A percentile compares a stretch with the other conserved stretches of the same genome.
These are phyloP conservation scores for Corvus hawaiiensis DNA, from an alignment of 2,113 vertebrate species.

Conservation along the genomic window DNA sequence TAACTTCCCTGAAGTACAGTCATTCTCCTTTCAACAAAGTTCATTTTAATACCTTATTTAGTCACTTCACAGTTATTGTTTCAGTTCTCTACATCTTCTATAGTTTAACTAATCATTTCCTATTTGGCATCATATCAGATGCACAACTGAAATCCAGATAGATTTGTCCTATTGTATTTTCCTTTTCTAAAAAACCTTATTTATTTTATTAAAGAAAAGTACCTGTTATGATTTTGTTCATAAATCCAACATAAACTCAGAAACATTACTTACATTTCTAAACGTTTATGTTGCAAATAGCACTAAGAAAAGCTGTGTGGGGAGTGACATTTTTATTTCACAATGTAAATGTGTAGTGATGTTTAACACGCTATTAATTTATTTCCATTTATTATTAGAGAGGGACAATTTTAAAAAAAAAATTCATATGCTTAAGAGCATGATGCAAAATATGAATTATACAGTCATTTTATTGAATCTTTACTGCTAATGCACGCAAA, in stretches of 20 bases:
- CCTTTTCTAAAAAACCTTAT: not conserved
- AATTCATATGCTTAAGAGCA: constrained; percentile 44
- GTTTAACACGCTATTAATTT: constrained; percentile 23
- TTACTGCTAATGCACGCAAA: constrained; percentile 71
- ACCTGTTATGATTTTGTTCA: not conserved
- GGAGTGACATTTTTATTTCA: not conserved
- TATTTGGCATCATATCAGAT: not conserved
- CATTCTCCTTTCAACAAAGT: not conserved
- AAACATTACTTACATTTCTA: not conserved
- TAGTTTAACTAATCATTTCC: constrained; percentile 8
- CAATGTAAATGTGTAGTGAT: not conserved
- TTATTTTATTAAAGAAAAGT: not conserved
- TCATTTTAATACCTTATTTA: constrained; percentile 35
- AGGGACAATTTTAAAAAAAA: not conserved
- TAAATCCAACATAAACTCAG: not conserved
- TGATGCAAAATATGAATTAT: constrained; percentile 70
- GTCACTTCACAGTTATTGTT: not conserved
- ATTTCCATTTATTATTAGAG: constrained; percentile 44
- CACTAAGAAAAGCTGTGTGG: not conserved
- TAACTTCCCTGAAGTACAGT: not conserved
- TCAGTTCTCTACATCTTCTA: not conserved
- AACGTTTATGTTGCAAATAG: not conserved
- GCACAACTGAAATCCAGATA: not conserved
- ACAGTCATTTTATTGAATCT: constrained; percentile 68
- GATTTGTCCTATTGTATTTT: not conserved